Percentiles rank a stretch among this genome's conserved stretches.
Conservation (phyloP, 2,797 vertebrate species). For the Sebastes variabilis region DNA sequence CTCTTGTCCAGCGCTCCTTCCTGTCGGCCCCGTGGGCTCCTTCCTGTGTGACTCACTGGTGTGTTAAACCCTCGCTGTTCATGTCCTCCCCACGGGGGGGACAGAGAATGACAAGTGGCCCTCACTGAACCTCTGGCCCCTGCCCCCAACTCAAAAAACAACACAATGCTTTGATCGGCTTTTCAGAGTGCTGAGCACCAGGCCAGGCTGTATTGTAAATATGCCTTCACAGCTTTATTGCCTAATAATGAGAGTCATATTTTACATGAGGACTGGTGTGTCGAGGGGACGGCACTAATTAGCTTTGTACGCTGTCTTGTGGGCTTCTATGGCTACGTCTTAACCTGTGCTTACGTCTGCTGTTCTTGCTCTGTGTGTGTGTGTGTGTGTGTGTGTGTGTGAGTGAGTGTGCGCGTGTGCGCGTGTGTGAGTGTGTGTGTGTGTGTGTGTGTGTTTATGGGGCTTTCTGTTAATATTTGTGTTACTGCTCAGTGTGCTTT, state of each 20-base stretch:
- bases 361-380: conserved; percentile 6
- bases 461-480: not conserved
- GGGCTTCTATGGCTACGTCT: conserved; percentile 24
- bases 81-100: conserved; percentile 36
- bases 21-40: conserved; percentile 59
- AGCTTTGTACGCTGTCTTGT: conserved; percentile 56
- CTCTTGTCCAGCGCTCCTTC: conserved; percentile 58
- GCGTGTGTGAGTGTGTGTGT: not conserved
- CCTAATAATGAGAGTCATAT: conserved; percentile 72
- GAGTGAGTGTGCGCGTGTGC: not conserved
- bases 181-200: conserved; percentile 40
- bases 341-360: conserved; percentile 59
- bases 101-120: conserved; percentile 62
- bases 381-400: not conserved
- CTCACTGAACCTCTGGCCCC: conserved; percentile 48
- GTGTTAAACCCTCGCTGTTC: conserved; percentile 55
- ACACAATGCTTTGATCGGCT: conserved; percentile 57
- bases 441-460: not conserved
- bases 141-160: conserved; percentile 37
- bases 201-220: conserved; percentile 61
- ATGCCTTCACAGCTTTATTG: conserved; percentile 68
- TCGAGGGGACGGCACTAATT: conserved; percentile 62
- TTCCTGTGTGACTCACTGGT: conserved; percentile 71
- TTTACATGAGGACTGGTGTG: conserved; percentile 63
- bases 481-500: not conserved